phyloP scores from a whole-genome alignment of 2,888 invertebrate species.

The Tanytarsus gracilentus region DNA sequence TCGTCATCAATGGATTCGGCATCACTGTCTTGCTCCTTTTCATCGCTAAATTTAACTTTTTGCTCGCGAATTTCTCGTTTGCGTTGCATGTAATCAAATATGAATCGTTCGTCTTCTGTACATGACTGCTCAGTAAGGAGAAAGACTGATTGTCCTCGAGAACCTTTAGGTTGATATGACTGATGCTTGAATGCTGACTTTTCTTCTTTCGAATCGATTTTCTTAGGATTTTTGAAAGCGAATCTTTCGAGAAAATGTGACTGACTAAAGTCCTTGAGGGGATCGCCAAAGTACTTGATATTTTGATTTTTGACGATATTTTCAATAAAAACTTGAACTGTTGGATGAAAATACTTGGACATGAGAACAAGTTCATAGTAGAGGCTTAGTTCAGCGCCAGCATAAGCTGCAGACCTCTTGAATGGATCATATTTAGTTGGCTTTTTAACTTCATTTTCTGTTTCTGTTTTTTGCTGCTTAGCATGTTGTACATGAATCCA shows the following conservation, averaged over 20 bases:
- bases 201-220: slow-evolving; percentile 38
- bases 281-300: slow-evolving; percentile 84
- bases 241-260: slow-evolving; percentile 90
- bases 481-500: slow-evolving; percentile 39
- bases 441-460: slow-evolving; percentile 44
- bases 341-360: slow-evolving; percentile 78
- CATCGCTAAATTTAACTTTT: slow-evolving; percentile 40
- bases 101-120: slow-evolving; percentile 83
- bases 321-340: slow-evolving; percentile 78
- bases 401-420: slow-evolving; percentile 75
- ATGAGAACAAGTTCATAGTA: slow-evolving; percentile 68
- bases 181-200: slow-evolving; percentile 35
- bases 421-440: slow-evolving; percentile 54
- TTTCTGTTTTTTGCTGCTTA: slow-evolving; percentile 35
- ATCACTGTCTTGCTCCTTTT: slow-evolving; percentile 48
- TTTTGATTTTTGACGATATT: slow-evolving; percentile 60
- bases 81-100: slow-evolving; percentile 53
- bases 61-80: slow-evolving; percentile 44
- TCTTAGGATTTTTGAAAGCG: slow-evolving; percentile 88
- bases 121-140: slow-evolving; percentile 61
- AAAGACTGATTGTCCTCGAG: slow-evolving; percentile 62
- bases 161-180: slow-evolving; percentile 60
- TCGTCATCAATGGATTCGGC: slow-evolving; percentile 62
- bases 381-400: slow-evolving; percentile 63
- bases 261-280: slow-evolving; percentile 82